Evolutionary conservation across 1,140 invertebrate species (phyloP).

Genomic region (Drosophila suzukii): DNA sequence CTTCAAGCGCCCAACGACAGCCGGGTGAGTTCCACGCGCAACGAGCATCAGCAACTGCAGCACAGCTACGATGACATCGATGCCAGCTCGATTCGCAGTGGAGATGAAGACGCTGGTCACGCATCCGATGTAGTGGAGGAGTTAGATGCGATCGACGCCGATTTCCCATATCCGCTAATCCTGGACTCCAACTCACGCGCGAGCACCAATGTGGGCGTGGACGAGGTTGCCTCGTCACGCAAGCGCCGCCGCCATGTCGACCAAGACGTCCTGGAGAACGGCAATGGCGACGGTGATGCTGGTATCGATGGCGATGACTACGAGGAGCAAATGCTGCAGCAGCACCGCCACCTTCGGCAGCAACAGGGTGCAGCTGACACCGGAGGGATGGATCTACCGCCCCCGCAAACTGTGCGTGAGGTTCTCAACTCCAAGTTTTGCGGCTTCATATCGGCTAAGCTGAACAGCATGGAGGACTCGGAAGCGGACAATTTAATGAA

Average conservation of each 20-base stretch:
- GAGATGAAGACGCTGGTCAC: slow-evolving; percentile 59
- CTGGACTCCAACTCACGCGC: slow-evolving; percentile 74
- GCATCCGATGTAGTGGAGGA: slow-evolving; percentile 78
- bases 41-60: slow-evolving; percentile 53
- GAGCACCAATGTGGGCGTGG: slow-evolving; percentile 36
- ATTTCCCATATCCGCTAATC: slow-evolving; percentile 81
- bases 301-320: slow-evolving; percentile 69
- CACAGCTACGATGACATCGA: slow-evolving; percentile 74
- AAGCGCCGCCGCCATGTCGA: slow-evolving; percentile 69
- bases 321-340: slow-evolving; percentile 80
- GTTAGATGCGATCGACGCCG: slow-evolving; percentile 79
- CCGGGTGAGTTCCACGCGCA: slow-evolving; percentile 76
- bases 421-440: slow-evolving; percentile 81
- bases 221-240: slow-evolving; percentile 8
- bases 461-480: slow-evolving; percentile 82
- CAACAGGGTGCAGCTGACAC: slow-evolving; percentile 58
- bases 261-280: slow-evolving; percentile 51
- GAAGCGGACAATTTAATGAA: slow-evolving; percentile 84
- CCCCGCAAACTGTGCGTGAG: slow-evolving; percentile 78
- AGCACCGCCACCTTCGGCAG: slow-evolving; percentile 78
- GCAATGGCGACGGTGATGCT: slow-evolving; percentile 33
- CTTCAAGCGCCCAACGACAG: slow-evolving; percentile 73
- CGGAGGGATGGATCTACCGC: slow-evolving; percentile 63
- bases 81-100: slow-evolving; percentile 70
- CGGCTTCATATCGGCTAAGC: slow-evolving; percentile 80